These are phyloP conservation scores for Diorhabda carinulata DNA, from an alignment of 1,140 invertebrate genomes.

Conservation along the genomic window DNA sequence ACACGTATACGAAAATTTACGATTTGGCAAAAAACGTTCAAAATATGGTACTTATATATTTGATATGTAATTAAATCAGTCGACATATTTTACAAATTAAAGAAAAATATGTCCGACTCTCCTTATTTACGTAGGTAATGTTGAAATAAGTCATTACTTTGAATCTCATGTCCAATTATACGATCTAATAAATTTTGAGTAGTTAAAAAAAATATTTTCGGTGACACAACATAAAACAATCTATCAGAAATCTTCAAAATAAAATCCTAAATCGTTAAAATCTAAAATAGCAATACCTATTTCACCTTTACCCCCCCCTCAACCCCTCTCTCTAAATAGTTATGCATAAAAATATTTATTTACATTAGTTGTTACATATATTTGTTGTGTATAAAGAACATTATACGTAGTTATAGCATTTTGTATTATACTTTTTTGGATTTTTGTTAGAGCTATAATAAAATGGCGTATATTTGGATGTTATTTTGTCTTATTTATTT, in stretches of 20 bases:
- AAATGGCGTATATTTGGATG: constrained; percentile 51
- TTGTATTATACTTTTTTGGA: constrained; percentile 48
- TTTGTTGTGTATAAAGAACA: constrained; percentile 46
- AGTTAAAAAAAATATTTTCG: no score
- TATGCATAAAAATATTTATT: constrained; percentile 18
- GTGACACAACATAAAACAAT: background rate
- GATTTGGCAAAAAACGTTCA: no score
- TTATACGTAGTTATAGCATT: constrained; percentile 41
- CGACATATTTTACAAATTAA: background rate
- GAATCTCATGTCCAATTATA: background rate
- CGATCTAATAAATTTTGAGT: background rate
- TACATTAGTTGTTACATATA: constrained; percentile 26
- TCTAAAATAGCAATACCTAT: constrained; percentile 23
- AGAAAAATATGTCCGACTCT: background rate
- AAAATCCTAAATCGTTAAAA: background rate
- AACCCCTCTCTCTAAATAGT: constrained; percentile 3
- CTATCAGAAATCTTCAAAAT: background rate
- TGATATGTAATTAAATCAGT: no score
- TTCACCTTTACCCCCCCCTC: no score
- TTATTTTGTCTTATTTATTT: constrained; percentile 37
- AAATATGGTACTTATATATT: no score
- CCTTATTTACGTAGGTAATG: no score
- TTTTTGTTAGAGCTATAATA: constrained; percentile 50
- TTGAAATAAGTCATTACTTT: no score
- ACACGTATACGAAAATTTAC: no score